A percentile compares a stretch with the other conserved stretches of the same genome.
phyloP scores from a whole-genome alignment of 2,113 vertebrate genomes.

The Protobothrops flavoviridis region DNA sequence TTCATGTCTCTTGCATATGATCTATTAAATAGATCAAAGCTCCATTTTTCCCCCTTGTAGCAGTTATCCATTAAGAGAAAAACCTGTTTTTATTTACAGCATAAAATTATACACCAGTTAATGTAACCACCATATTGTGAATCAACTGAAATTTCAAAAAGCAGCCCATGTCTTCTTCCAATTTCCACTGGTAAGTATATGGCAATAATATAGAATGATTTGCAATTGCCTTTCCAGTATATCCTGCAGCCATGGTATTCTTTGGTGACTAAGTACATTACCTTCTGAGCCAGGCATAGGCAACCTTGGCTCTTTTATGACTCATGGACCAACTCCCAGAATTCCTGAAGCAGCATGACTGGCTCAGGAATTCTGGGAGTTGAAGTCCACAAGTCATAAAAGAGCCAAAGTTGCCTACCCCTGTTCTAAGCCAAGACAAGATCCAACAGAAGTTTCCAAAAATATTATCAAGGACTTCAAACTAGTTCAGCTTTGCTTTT shows the following conservation, averaged over 20 bases:
- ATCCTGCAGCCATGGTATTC: not conserved
- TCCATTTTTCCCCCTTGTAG: not conserved
- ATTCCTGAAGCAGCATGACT: no score
- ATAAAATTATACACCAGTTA: not conserved
- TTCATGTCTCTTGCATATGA: not conserved
- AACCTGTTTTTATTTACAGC: not conserved
- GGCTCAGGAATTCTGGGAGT: no score
- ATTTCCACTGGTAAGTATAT: not conserved
- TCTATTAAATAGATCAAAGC: not conserved
- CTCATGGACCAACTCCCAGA: no score
- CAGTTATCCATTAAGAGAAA: not conserved
- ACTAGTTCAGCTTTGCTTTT: not conserved
- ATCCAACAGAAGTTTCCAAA: not conserved
- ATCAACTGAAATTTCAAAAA: not conserved
- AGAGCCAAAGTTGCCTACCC: not conserved
- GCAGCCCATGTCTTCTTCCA: not conserved
- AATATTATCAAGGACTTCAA: not conserved
- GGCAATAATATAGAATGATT: not conserved
- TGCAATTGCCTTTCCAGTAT: not conserved
- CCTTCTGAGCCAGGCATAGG: not conserved
- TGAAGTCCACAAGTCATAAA: no score
- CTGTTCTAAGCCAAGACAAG: not conserved
- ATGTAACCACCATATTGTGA: not conserved
- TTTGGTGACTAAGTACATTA: not conserved
- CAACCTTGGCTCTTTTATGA: no score